Percentiles rank a stretch among this genome's conserved stretches.
phyloP scores from a whole-genome alignment of 53 echinoderm and acorn worm genomes.

The Temnopleurus reevesii region DNA sequence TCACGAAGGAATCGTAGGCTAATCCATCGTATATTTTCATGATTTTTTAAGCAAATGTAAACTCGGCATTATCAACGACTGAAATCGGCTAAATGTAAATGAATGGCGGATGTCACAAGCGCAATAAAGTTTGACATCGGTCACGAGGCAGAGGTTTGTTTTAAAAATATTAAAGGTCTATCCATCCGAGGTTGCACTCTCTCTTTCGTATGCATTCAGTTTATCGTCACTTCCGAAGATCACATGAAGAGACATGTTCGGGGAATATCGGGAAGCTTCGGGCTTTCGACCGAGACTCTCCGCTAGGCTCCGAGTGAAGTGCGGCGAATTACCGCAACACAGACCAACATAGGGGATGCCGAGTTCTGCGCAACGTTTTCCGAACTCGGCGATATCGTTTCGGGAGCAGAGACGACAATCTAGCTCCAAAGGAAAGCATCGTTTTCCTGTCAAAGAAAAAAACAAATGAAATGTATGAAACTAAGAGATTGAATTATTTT shows the following conservation, averaged over 20 bases:
- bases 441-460: constrained; percentile 57
- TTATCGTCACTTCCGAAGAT: constrained; percentile 59
- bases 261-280: constrained; percentile 65
- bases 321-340: constrained; percentile 80
- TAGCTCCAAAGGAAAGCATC: constrained; percentile 67
- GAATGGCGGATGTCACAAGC: no score
- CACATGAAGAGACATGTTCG: constrained; percentile 70
- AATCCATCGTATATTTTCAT: no score
- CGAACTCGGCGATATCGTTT: constrained; percentile 71
- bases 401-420: constrained; percentile 67
- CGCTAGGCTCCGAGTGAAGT: constrained; percentile 73
- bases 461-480: background rate
- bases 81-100: no score
- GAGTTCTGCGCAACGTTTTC: constrained; percentile 65
- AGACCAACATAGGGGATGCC: constrained; percentile 72
- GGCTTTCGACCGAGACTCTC: constrained; percentile 71
- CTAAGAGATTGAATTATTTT: background rate
- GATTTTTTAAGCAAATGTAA: no score
- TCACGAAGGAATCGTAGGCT: no score
- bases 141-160: no score
- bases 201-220: background rate
- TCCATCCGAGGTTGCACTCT: background rate
- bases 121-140: no score
- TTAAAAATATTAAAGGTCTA: no score
- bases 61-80: no score